Evolutionary conservation across 2,113 vertebrate genomes (phyloP).

Genomic region (sheep (Ovis aries)): ARS-UI_Ramb_v3.0 NC_056069.1:40369001-40369500

Average conservation of each 20-base stretch:
- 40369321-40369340: background rate
- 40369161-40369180: background rate
- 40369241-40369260: background rate
- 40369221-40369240: background rate
- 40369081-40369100: background rate
- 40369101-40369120: background rate
- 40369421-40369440: background rate
- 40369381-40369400: background rate
- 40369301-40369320: background rate
- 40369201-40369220: background rate
- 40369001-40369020: background rate
- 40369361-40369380: background rate
- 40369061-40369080: background rate
- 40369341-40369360: background rate
- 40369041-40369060: background rate
- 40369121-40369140: background rate
- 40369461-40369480: conserved; percentile 13
- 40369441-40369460: background rate
- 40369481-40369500: conserved; percentile 50
- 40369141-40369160: background rate
- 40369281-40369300: background rate
- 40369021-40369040: background rate
- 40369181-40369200: background rate
- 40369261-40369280: background rate
- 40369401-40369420: background rate